Base-by-base conservation (phyloP, 2,888 invertebrate genomes). In the Cheilosia soror region DNA sequence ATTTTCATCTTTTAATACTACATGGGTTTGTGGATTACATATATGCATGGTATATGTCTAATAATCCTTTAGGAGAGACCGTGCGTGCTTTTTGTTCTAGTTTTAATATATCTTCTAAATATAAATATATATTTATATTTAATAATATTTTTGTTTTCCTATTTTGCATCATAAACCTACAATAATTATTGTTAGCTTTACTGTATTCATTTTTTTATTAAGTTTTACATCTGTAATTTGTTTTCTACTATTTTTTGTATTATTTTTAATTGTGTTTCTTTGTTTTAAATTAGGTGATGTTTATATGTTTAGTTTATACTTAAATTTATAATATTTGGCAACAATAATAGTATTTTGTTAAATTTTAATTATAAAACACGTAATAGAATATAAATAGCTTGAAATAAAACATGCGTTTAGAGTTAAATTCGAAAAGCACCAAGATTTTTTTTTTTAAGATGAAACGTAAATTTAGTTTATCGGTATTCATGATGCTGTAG, bases 51-150 rank as follows among this genome's bases (percentile, higher is more conserved):
- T 85, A 87, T 79, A 73, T 82, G 72, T 66, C 40, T 79, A 75
- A 69, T 80, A 87, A 87, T 85, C 80, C 69, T 76, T 78, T 87
- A 87, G 87, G 87, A 87, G 87, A 87, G 87, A 87, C 87, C 87
- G 87, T 87, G 87, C 87, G 80, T 76, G 76, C 72, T 87, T 83
- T 83, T 79, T 87, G 62, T 71, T 85, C 87, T 73, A 72, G 47
- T 58, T 73, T 75, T 31, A 69, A 71, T 78, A 76, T 76, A 76
- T 85, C 55, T 53, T 49, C 62, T 80, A 76, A 76, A 40, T 80
- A 76, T 85, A 85, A 85, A 79, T 87, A 83, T 83, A 80, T 83
- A 83, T 81, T 73, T 80, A 80, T 85, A 81, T 83, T 86, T 79
- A 78, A 76, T 79, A 79, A 62, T 86, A 75, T 63, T 72, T 53